Evolutionary conservation across 2,797 vertebrate species (phyloP), one percentile per base, ranked within the genome.

Genomic region (Phoebastria nigripes): DNA sequence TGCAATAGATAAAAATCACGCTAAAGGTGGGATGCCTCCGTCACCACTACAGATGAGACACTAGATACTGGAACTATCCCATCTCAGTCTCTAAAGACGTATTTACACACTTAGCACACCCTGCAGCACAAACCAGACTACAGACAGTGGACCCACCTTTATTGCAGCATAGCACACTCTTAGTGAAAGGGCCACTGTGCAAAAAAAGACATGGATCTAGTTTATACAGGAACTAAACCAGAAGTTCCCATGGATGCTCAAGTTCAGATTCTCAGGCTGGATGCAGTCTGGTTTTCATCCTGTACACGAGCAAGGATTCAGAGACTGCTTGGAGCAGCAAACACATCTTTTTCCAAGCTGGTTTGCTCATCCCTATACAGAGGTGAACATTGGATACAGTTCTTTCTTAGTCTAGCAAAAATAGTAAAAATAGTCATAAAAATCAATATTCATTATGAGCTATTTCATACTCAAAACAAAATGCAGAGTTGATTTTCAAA

Each of bases 401-500:
- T 85, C 51, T 46, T n/a, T 85, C 51, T 46, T 11, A 78, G 42
- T 58, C 49, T 81, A 61, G 21, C 31, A 94, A 95, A 94, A 90
- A 51, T 12, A 63, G 52, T 72, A 83, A 74, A 86, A 87, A 22
- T 52, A 92, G 19, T 81, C 52, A 92, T 83, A 7, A 49, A 80
- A 94, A 86, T 93, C 51, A 82, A 41, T 88, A 86, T 59, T 94
- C 55, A 86, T 88, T 81, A 76, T 46, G 20, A 69, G 25, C 7
- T 62, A 86, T 76, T 91, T 84, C 33, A 65, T 35, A 69, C 19
- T 41, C 51, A 72, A 82, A 88, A 89, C 33, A 83, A 93, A 94
- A 94, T 46, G 13, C 9, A 46, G 82, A 52, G 18, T 24, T 88
- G 69, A 83, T 94, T 94, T 93, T 90, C 70, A 93, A 92, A 76